Evolutionary conservation across 1,140 invertebrate genomes (phyloP).

Genomic region (Macrobrachium rosenbergii): DNA sequence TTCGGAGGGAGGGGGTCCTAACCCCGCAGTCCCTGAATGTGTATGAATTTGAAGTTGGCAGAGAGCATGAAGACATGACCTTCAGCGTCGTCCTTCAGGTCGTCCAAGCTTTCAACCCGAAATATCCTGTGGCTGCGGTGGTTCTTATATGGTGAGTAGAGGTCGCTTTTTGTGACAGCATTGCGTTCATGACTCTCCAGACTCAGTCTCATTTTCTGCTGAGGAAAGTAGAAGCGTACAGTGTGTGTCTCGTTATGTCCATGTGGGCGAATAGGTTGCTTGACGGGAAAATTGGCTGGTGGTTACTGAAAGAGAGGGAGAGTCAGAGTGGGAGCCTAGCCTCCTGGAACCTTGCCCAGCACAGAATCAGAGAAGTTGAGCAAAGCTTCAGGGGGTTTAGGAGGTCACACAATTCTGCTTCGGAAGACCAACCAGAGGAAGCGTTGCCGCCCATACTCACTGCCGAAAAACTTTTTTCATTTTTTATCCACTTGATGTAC

Average conservation of each 20-base stretch:
- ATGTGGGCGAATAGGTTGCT: background rate
- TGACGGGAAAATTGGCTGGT: background rate
- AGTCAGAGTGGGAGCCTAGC: conserved; percentile 29
- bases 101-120: conserved; percentile 34
- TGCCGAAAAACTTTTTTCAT: background rate
- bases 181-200: background rate
- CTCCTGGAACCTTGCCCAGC: conserved; percentile 63
- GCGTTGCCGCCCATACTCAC: background rate
- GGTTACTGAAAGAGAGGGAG: background rate
- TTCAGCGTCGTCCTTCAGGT: conserved; percentile 56
- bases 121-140: conserved; percentile 59
- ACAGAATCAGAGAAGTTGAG: conserved; percentile 56
- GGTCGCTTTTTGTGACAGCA: background rate
- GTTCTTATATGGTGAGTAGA: conserved; percentile 60
- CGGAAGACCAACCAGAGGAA: background rate
- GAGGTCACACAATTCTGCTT: conserved; percentile 13
- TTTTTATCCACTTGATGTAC: background rate
- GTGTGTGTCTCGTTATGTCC: too few species aligned
- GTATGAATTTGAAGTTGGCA: conserved; percentile 49
- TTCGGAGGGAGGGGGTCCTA: conserved; percentile 44
- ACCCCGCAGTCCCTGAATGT: conserved; percentile 46
- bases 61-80: conserved; percentile 13
- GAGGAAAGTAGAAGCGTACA: too few species aligned
- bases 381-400: conserved; percentile 63
- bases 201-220: background rate